Percentiles rank a stretch among this genome's conserved stretches.
phyloP scores from a whole-genome alignment of 2,888 invertebrate species.

The Rhagonycha lutea region DNA sequence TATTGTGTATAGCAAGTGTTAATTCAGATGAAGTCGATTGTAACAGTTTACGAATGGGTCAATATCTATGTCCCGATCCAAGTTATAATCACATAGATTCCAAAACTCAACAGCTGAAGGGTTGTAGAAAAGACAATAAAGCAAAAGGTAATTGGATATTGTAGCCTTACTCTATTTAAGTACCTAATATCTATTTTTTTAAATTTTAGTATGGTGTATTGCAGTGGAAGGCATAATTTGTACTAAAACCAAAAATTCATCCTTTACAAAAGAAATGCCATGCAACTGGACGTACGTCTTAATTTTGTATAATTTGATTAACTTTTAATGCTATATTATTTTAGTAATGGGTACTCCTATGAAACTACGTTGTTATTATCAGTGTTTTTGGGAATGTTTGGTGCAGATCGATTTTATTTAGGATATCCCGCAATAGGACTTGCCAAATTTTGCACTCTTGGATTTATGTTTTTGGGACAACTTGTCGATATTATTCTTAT shows the following conservation, averaged over 20 bases:
- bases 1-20: background rate
- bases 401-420: conserved; percentile 95
- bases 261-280: conserved; percentile 80
- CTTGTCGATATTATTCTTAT: conserved; percentile 93
- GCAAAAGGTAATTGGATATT: conserved; percentile 67
- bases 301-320: background rate
- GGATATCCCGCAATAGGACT: conserved; percentile 96
- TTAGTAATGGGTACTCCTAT: conserved; percentile 91
- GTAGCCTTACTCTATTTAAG: background rate
- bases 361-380: conserved; percentile 91
- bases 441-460: conserved; percentile 92
- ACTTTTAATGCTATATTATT: background rate
- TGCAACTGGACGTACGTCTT: conserved; percentile 93
- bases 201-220: conserved; percentile 75
- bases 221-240: conserved; percentile 85
- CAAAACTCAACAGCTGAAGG: conserved; percentile 84
- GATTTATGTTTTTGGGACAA: conserved; percentile 95
- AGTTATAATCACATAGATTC: conserved; percentile 77
- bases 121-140: conserved; percentile 78
- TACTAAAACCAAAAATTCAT: conserved; percentile 75
- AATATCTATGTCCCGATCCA: conserved; percentile 83
- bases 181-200: conserved; percentile 9
- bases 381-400: conserved; percentile 97
- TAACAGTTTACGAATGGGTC: conserved; percentile 74
- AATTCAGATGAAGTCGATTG: conserved; percentile 62